Percentiles rank a stretch among this genome's conserved stretches.
Conservation (phyloP, 2,113 vertebrate genomes). For the Talpa occidentalis region DNA sequence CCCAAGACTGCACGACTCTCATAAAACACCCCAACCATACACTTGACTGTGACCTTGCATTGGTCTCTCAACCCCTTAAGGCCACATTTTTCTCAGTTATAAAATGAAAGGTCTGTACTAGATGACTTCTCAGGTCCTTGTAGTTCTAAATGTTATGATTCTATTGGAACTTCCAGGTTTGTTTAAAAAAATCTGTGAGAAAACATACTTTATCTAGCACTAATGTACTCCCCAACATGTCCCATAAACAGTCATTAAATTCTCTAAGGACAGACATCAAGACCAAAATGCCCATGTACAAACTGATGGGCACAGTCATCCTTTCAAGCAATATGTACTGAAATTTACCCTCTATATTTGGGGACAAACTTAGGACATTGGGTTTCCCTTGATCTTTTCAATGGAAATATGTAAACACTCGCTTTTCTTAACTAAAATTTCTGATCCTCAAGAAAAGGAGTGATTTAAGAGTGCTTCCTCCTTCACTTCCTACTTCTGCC, state of each 20-base stretch:
- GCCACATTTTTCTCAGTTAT: constrained; percentile 52
- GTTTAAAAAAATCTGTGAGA: constrained; percentile 52
- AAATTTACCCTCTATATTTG: background rate
- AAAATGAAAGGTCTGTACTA: constrained; percentile 57
- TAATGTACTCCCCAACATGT: background rate
- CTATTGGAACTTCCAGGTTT: constrained; percentile 29
- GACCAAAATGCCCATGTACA: background rate
- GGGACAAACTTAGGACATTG: background rate
- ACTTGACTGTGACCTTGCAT: background rate
- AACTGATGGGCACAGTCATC: background rate
- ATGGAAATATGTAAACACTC: background rate
- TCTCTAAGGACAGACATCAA: constrained; percentile 35
- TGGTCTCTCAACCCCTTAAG: constrained; percentile 27
- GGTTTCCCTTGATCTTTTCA: constrained; percentile 29
- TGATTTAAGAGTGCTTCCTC: background rate
- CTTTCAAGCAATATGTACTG: background rate
- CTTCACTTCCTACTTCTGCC: background rate
- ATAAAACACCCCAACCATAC: constrained; percentile 38
- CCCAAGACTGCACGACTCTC: constrained; percentile 39
- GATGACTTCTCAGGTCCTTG: constrained; percentile 42
- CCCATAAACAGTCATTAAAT: background rate
- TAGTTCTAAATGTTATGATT: constrained; percentile 49
- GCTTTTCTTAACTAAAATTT: constrained; percentile 35
- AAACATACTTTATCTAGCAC: background rate
- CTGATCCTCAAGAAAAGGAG: background rate